These are phyloP conservation scores for Trachelus tabidus DNA, from an alignment of 2,888 invertebrate genomes.

Conservation along the genomic window DNA sequence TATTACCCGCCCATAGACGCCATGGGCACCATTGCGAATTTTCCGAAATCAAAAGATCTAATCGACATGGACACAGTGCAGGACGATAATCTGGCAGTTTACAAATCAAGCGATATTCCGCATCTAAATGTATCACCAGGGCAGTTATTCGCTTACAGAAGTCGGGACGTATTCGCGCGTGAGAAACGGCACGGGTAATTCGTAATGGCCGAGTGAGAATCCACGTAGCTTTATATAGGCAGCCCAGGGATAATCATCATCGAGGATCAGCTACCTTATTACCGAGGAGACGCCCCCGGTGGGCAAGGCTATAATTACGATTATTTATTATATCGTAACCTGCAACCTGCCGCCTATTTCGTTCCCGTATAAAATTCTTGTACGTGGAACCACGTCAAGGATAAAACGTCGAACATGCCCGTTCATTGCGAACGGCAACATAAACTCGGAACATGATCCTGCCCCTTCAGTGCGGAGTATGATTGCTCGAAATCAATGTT, in stretches of 20 bases:
- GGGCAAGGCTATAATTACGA: slow-evolving; percentile 8
- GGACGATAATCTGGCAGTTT: not conserved
- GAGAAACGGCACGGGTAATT: not conserved
- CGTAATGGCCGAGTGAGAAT: not conserved
- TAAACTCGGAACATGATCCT: not conserved
- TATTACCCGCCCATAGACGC: not conserved
- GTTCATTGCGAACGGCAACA: not conserved
- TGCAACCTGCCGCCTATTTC: not conserved
- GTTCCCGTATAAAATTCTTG: slow-evolving; percentile 1
- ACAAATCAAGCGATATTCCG: not conserved
- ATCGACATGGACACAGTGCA: not conserved
- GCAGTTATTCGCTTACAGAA: not conserved
- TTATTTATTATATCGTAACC: slow-evolving; percentile 9
- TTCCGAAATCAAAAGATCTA: not conserved
- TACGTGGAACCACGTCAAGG: not conserved
- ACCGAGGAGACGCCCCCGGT: slow-evolving; percentile 1
- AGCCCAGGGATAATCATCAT: slow-evolving; percentile 1
- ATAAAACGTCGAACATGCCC: not conserved
- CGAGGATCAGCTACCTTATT: slow-evolving; percentile 11
- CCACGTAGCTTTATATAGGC: not conserved
- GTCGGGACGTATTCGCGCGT: not conserved
- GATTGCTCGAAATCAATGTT: not conserved
- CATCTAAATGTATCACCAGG: not conserved
- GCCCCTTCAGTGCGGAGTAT: not conserved
- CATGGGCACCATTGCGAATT: not conserved